Evolutionary conservation across 2,797 vertebrate genomes (phyloP), one percentile per base, ranked within the genome.

Genomic region (Ptychadena robeensis): DNA sequence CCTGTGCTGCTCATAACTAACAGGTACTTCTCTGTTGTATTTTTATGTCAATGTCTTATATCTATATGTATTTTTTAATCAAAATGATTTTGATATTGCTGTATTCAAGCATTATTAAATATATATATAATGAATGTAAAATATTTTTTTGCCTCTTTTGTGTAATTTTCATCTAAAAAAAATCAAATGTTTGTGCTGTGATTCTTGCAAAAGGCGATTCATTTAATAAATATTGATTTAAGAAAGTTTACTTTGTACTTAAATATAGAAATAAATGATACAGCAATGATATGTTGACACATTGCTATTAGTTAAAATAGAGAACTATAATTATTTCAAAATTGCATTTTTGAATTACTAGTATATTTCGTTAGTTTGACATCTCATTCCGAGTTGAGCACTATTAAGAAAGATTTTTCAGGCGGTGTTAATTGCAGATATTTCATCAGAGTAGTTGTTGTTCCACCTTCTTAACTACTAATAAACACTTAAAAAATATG

Each of bases 251-350:
- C 40, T 59, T 69, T 75, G 80, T 75, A 70, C 72, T 63, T 70
- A 70, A 25, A 27, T 76, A 63, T 67, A n/a, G 65, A 37, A n/a
- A 76, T 61, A 76, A 74, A 76, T 82, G 80, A 82, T 63, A 9
- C 73, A 63, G 80, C 65, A 64, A 38, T 68, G 65, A 82, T 67
- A 28, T 82, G 80, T 70, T 76, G 80, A 69, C 80, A 82, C 65
- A 70, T 31, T 44, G 65, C 73, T 76, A 76, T 82, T 82, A 75
- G 80, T 76, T 69, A 82, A 67, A 82, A 69, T 68, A 53, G 76
- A 76, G 64, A 82, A 69, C 73, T 76, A 82, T 82, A 76, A 82
- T 76, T 82, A 76, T 82, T 82, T 69, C 31, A 76, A 63, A 82
- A 82, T 82, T 82, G 68, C 73, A 82, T 73, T 82, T 65, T 76